phyloP scores from a whole-genome alignment of 2,888 invertebrate genomes.

The Meloe dianella region DNA sequence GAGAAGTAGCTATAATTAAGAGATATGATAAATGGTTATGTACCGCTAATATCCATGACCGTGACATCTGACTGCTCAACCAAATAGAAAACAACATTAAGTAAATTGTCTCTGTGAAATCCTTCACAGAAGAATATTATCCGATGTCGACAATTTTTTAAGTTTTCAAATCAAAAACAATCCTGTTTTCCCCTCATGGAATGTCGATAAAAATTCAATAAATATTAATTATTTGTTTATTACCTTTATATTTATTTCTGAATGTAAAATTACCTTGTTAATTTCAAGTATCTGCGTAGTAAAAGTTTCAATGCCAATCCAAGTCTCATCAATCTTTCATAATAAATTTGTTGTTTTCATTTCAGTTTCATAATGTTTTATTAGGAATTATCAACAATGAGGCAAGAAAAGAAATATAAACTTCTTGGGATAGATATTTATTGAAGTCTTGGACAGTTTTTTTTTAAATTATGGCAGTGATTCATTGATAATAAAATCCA shows the following conservation, averaged over 20 bases:
- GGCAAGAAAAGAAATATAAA: background rate
- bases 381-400: background rate
- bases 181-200: background rate
- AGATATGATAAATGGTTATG: background rate
- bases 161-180: background rate
- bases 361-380: background rate
- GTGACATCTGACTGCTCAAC: slow-evolving; percentile 3
- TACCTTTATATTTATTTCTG: background rate
- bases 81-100: background rate
- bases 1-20: background rate
- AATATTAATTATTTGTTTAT: background rate
- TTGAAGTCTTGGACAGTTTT: slow-evolving; percentile 1
- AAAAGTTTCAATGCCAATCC: background rate
- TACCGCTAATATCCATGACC: slow-evolving; percentile 7
- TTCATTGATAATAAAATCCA: background rate
- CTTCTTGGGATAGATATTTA: slow-evolving; percentile 11
- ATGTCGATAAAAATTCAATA: background rate
- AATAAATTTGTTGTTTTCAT: background rate
- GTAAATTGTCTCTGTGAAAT: background rate
- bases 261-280: background rate
- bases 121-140: background rate
- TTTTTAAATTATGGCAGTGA: slow-evolving; percentile 17
- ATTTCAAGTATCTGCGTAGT: background rate
- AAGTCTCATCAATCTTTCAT: background rate
- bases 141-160: background rate